Evolutionary conservation across 1,140 invertebrate genomes (phyloP).

Genomic region (Bombus difficillimus): DNA sequence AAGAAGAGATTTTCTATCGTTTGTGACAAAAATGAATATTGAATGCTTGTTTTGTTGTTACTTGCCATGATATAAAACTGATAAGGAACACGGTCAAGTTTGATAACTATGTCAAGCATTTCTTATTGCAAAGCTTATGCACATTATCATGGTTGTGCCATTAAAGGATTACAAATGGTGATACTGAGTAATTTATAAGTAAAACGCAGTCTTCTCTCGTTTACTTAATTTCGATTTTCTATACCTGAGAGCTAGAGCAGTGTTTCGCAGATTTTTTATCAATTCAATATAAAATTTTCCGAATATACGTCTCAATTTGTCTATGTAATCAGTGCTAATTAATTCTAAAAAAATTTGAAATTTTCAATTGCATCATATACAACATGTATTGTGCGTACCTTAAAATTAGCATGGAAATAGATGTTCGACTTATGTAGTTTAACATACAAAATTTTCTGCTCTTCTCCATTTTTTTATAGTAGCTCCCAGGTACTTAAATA

Average conservation of each 20-base stretch:
- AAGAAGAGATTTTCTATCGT: not conserved
- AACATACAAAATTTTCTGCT: constrained; percentile 9
- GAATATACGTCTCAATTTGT: constrained; percentile 49
- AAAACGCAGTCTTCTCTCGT: constrained; percentile 48
- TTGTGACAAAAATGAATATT: not conserved
- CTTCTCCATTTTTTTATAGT: constrained; percentile 9
- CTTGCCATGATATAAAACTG: not conserved
- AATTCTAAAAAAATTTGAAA: constrained; percentile 40
- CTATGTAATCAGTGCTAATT: constrained; percentile 64
- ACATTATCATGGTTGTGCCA: not conserved
- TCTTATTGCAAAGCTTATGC: constrained; percentile 11
- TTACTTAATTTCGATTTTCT: constrained; percentile 21
- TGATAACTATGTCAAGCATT: not conserved
- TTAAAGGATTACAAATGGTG: constrained; percentile 31
- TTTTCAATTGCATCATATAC: not conserved
- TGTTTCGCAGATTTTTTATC: not conserved
- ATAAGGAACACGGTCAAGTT: constrained; percentile 21
- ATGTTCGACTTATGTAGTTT: not conserved
- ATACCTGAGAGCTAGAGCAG: constrained; percentile 73
- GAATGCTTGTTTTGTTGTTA: constrained; percentile 11
- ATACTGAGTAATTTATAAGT: constrained; percentile 37
- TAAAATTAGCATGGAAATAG: constrained; percentile 6
- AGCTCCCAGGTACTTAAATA: constrained; percentile 76
- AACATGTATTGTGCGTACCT: constrained; percentile 24
- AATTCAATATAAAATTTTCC: not conserved